Base-by-base conservation (phyloP, 2,113 vertebrate genomes). In the Sapajus apella region DNA sequence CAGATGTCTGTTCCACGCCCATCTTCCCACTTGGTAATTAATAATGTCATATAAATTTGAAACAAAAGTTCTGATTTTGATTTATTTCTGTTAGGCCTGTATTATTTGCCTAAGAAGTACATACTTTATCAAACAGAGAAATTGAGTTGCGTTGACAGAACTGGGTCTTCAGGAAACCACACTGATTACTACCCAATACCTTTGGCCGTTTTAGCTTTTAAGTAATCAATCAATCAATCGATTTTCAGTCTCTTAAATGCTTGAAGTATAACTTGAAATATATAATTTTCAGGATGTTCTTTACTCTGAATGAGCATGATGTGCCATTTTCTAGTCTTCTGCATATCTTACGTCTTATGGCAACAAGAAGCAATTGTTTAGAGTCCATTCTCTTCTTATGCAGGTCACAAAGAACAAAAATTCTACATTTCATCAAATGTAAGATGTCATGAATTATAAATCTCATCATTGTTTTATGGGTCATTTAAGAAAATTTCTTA, bases 241-340 rank as follows among this genome's bases (percentile, higher is more conserved):
- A 98, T 75, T 96, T 95, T 90, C 85, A 88, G 94, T 96, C 92
- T 88, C 80, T 81, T 80, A 90, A 94, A 87, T 75, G 55, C 70
- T 84, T 91, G 43, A 95, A 96, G 66, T 87, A 64, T 72, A 95
- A 77, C 27, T 52, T 90, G 68, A 90, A 80, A 75, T 82, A 77
- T 12, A 10, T 23, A 84, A 68, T 96, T 96, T 94, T 85, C 70
- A 70, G 55, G 87, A 35, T 43, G 11, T 6, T 64, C 80, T 94
- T 85, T 85, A 75, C 47, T 94, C n/a, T 91, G 0, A 23, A 40
- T 10, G 23, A 52, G 52, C 45, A 56, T 16, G 55, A 88, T 45
- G 12, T 21, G 9, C 12, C 55, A 80, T 52, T 64, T 73, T 76
- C 87, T 66, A 35, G 56, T 37, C 45, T 76, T 66, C 47, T 79